These are phyloP conservation scores for Netelia virgata DNA, from an alignment of 2,888 invertebrate species.

Conservation along the genomic window DNA sequence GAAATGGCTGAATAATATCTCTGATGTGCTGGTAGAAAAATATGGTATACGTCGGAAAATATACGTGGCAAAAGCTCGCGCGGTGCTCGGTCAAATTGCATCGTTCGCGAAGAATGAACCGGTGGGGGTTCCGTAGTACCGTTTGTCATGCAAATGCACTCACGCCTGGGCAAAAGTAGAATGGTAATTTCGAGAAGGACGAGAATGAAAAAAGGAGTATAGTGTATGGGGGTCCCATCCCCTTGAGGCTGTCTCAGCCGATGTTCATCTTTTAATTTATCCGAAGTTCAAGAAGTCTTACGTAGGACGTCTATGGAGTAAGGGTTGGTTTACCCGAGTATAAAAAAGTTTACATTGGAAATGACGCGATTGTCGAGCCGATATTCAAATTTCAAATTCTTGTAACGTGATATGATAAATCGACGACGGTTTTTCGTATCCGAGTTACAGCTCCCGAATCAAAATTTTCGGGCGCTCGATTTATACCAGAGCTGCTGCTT, in stretches of 20 bases:
- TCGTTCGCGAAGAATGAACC: conserved; percentile 62
- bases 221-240: conserved; percentile 26
- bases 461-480: no score
- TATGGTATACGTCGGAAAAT: conserved; percentile 22
- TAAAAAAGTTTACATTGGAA: no score
- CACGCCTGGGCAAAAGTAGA: conserved; percentile 60
- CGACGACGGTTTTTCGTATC: no score
- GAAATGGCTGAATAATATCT: conserved; percentile 63
- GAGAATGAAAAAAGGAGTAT: conserved; percentile 39
- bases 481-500: no score
- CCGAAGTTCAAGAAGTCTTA: conserved; percentile 32
- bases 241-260: conserved; percentile 17
- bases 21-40: conserved; percentile 47
- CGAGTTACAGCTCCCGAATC: no score
- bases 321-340: not conserved
- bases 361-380: not conserved
- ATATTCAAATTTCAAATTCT: no score
- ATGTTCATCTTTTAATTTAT: conserved; percentile 51
- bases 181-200: conserved; percentile 63
- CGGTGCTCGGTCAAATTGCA: conserved; percentile 64
- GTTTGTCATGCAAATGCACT: conserved; percentile 67
- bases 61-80: conserved; percentile 27
- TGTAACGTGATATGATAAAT: no score
- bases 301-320: not conserved
- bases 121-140: conserved; percentile 29